Evolutionary conservation across 2,888 invertebrate species (phyloP).

Genomic region (Willowsia nigromaculata): DNA sequence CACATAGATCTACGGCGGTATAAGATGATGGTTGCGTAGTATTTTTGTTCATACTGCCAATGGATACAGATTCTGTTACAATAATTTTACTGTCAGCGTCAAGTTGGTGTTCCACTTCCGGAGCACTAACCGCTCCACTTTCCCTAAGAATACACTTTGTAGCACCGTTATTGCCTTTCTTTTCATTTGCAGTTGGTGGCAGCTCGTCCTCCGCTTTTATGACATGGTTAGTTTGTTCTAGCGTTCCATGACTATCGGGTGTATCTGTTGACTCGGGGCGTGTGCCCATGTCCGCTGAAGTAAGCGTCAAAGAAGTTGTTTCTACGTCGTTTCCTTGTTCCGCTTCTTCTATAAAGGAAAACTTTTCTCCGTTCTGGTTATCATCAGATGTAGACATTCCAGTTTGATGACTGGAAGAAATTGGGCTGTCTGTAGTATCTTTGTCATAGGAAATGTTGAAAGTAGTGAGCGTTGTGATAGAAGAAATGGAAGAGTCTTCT

Average conservation of each 20-base stretch:
- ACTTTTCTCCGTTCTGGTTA: neutral
- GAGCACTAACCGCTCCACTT: conserved; percentile 60
- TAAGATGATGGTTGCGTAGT: neutral
- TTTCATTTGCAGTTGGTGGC: conserved; percentile 26
- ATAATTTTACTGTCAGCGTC: neutral
- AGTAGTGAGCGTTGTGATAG: neutral
- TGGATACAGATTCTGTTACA: neutral
- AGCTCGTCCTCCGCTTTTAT: conserved; percentile 1
- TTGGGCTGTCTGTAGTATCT: neutral
- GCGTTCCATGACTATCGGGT: neutral
- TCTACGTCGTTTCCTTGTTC: neutral
- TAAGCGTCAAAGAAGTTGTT: neutral
- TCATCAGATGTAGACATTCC: neutral
- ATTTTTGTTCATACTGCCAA: neutral
- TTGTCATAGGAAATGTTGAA: neutral
- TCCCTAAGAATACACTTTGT: neutral
- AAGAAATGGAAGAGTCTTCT: neutral
- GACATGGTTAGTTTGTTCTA: conserved; percentile 19
- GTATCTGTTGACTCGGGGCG: neutral
- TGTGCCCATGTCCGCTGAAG: neutral
- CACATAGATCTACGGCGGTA: neutral
- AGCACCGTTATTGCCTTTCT: neutral
- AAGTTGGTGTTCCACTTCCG: conserved; percentile 38
- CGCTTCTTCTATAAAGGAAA: neutral
- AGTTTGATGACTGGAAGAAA: conserved; percentile 37